A percentile compares a stretch with the other conserved stretches of the same genome.
phyloP scores from a whole-genome alignment of 1,140 invertebrate genomes.

The Diabrotica undecimpunctata region DNA sequence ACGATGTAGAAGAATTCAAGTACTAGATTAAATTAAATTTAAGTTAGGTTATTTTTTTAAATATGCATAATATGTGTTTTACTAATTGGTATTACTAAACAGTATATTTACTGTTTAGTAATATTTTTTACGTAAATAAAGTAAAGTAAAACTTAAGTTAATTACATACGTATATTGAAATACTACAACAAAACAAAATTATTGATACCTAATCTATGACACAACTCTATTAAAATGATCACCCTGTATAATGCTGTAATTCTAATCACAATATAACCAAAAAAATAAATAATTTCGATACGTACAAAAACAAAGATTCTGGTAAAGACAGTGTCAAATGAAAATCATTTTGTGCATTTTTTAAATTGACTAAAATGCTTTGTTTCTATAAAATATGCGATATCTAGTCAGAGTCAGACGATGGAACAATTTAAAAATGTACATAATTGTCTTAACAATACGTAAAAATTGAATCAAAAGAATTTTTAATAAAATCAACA shows the following conservation, averaged over 20 bases:
- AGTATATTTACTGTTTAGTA: no score
- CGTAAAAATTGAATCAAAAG: not conserved
- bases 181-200: no score
- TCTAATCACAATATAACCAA: slow-evolving; percentile 20
- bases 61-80: no score
- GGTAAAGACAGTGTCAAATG: not conserved
- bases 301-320: not conserved
- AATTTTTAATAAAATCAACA: no score
- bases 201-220: no score
- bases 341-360: slow-evolving; percentile 21
- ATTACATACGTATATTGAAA: no score
- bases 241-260: not conserved
- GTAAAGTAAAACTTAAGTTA: no score
- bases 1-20: no score
- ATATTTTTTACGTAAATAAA: no score
- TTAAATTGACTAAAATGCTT: slow-evolving; percentile 22
- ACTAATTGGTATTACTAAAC: no score
- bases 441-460: not conserved
- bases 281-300: slow-evolving; percentile 13
- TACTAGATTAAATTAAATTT: no score
- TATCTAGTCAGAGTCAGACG: not conserved
- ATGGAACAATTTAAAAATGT: not conserved
- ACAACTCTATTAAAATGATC: not conserved
- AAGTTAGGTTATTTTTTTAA: no score
- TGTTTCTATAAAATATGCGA: slow-evolving; percentile 4